Evolutionary conservation across 2,797 vertebrate genomes (phyloP), one percentile per base, ranked within the genome.

Genomic region (Scolopax bukidnonensis): DNA sequence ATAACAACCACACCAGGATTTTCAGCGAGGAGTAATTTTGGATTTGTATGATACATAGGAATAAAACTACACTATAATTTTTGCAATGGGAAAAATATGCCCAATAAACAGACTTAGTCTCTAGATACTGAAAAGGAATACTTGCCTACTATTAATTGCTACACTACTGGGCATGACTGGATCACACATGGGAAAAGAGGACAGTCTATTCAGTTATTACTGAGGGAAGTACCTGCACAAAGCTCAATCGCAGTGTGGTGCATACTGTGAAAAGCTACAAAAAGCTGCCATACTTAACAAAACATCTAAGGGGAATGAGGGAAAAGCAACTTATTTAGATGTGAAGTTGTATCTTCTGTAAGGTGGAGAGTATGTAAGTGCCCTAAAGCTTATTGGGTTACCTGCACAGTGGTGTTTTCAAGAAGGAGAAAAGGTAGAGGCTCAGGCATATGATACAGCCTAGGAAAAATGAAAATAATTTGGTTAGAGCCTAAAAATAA

Each of bases 401-500:
- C 32, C 38, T 24, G 12, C 56, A 50, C 10, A 21, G 38, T 40
- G n/a, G 7, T 61, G n/a, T 59, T 92, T 60, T 89, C 47, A 92
- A 82, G 74, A 90, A 79, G 70, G 53, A 27, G 54, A 67, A 67
- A 89, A 47, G 25, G 47, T 1, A 63, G 38, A 70, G 16, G 10
- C 9, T 56, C 69, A 45, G 41, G 54, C 16, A 18, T 10, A 27
- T 3, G 12, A 54, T 15, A 54, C 4, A 36, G 21, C 38, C n/a
- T 71, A 67, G 17, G 23, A 79, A 83, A 54, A 63, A 40, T 21
- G 16, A 90, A 95, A 88, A 90, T 56, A 82, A 27, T 1, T 63
- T 89, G n/a, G 14, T 48, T 77, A 74, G 12, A 82, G 19, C 18
- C 71, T 92, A 71, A 87, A 96, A 96, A 71, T 71, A 91, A 74